These are phyloP conservation scores for Cheiracanthium punctorium DNA, from an alignment of 2,888 invertebrate species.

Conservation along the genomic window DNA sequence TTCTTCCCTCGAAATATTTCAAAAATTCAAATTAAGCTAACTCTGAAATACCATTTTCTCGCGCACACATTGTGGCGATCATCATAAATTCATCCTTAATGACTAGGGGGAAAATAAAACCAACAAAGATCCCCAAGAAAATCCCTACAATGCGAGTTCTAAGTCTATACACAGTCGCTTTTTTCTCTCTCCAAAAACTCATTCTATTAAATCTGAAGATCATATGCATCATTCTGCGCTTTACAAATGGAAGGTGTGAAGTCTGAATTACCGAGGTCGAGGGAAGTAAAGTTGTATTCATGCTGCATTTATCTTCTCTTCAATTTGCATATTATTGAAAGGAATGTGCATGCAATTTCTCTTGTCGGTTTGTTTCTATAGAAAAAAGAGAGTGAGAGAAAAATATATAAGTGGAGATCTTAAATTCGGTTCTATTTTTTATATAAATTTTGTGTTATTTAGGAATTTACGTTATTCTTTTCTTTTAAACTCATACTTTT, in stretches of 20 bases:
- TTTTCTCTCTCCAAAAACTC: background rate
- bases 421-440: too few species aligned
- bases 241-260: conserved; percentile 3
- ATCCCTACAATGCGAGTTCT: background rate
- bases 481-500: too few species aligned
- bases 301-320: background rate
- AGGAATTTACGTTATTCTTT: too few species aligned
- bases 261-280: conserved; percentile 3
- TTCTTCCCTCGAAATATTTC: background rate
- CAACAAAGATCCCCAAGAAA: background rate
- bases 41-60: background rate
- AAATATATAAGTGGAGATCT: too few species aligned
- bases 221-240: background rate
- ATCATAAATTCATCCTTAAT: background rate
- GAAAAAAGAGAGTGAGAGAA: too few species aligned
- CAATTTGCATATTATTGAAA: conserved; percentile 4
- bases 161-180: background rate
- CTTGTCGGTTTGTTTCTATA: too few species aligned
- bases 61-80: background rate
- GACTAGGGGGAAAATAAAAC: too few species aligned
- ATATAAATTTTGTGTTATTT: too few species aligned
- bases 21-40: background rate
- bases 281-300: background rate
- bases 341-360: background rate
- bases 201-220: background rate